Evolutionary conservation across 2,888 invertebrate genomes (phyloP), one percentile per base, ranked within the genome.

Genomic region (Trisateles emortualis): DNA sequence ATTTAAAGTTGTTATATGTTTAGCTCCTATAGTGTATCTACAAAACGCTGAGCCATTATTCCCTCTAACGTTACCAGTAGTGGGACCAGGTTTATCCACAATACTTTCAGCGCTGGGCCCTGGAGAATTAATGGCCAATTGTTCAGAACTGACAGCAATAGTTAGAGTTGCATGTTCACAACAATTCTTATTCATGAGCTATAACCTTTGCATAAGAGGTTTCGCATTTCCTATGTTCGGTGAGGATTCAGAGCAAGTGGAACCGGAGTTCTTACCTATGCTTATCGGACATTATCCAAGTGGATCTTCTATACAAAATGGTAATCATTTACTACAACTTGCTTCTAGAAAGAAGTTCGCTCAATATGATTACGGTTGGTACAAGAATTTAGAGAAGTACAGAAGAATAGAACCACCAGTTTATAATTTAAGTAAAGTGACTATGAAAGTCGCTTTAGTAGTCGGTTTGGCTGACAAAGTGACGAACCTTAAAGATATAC

Each of bases 41-140:
- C 38, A 38, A 2, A 30, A 46, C 3, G 29, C 46, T 10, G 19
- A 38, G 1, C n/a, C 29, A 10, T 8, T 38, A 14, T 30, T 46
- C 0, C 29, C 10, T 11, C 13, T 46, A n/a, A 1, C 17, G 5
- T 22, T 5, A 4, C 13, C 14, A 9, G 9, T 9, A 1, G 8
- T 4, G 4, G 39, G 39, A 22, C 39, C 24, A 10, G 6, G 3
- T 11, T n/a, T 22, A 6, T 22, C 3, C 2, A 3, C n/a, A 11
- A 2, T 17, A 2, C 19, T 38, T n/a, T 0, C 22, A 13, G 5
- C 10, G 19, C 5, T 11, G 22, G 13, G 29, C 5, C 5, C 11
- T 10, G 38, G 46, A 10, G 46, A 46, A 17, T 9, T 46, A n/a
- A 13, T 46, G n/a, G 11, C 19, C 6, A 30, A 46, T 30, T 19